Evolutionary conservation across 2,888 invertebrate genomes (phyloP), one percentile per base, ranked within the genome.

Genomic region (Heliconius erato): DNA sequence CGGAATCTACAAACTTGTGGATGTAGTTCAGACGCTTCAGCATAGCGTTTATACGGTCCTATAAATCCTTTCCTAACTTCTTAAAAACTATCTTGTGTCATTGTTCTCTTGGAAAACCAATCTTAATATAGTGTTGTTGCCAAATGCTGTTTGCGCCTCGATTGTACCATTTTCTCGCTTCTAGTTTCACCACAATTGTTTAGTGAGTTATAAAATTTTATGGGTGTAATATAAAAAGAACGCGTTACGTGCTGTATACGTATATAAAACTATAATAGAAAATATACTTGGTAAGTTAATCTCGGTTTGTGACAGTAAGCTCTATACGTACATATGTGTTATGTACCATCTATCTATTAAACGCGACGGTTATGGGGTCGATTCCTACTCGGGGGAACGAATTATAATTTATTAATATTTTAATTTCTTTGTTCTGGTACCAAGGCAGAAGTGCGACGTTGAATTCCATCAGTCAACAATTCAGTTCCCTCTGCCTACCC

Each of bases 31-130:
- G 78, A 69, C 79, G 86, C 87, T 85, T 89, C 91, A 89, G 90
- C 91, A 92, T 91, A 94, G 92, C 89, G 88, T 93, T 93, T 91
- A 92, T 90, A 92, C 88, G 89, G 88, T 90, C 91, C 94, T 91
- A 95, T 95, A 95, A 95, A 95, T 95, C 94, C 94, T 93, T 93
- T 94, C 90, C 91, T 92, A 94, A 95, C 91, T 94, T 94, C 93
- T 93, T 94, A 94, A 94, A 92, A 90, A 90, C 91, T 91, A 91
- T 92, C 93, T 90, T 92, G 92, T 94, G 94, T 94, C 93, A 89
- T 90, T 90, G 91, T 91, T 90, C 91, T 91, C 91, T 90, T 92
- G 90, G 91, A 92, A 94, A 95, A 94, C 92, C 94, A 94, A 95
- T 95, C 94, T 93, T 92, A 92, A 91, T 94, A 91, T 91, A 93